Evolutionary conservation across 2,888 invertebrate species (phyloP).

Genomic region (Drosophila peninsularis): DNA sequence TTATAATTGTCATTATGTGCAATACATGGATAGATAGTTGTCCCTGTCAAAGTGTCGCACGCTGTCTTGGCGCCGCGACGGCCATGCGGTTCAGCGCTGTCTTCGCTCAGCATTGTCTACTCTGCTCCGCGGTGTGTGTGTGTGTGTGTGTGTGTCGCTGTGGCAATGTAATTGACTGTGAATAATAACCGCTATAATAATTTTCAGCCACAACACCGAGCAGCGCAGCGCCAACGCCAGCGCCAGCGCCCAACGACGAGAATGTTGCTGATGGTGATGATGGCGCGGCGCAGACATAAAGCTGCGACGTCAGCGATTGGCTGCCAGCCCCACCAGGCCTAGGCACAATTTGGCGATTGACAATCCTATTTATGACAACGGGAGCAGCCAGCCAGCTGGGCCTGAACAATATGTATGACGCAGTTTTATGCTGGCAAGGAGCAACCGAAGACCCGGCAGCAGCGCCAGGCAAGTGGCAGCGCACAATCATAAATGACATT

Average conservation of each 20-base stretch:
- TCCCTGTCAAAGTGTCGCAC: conserved; percentile 73
- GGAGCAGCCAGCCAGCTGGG: conserved; percentile 19
- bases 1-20: conserved; percentile 80
- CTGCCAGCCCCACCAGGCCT: conserved; percentile 29
- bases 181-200: conserved; percentile 82
- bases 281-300: conserved; percentile 28
- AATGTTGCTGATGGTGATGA: conserved; percentile 74
- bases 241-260: conserved; percentile 46
- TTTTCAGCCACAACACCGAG: conserved; percentile 71
- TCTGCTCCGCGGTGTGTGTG: neutral
- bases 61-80: conserved; percentile 54
- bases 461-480: conserved; percentile 48
- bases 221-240: conserved; percentile 29
- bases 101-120: conserved; percentile 2
- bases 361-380: conserved; percentile 75
- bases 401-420: conserved; percentile 39
- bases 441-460: neutral
- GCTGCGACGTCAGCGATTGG: conserved; percentile 33
- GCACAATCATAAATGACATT: conserved; percentile 77
- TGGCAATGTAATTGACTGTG: conserved; percentile 80
- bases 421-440: conserved; percentile 31
- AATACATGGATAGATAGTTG: conserved; percentile 76
- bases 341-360: conserved; percentile 76
- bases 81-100: conserved; percentile 30
- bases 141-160: conserved; percentile 38